Conservation (phyloP, 2,888 invertebrate genomes). For the Agrochola macilenta region DNA sequence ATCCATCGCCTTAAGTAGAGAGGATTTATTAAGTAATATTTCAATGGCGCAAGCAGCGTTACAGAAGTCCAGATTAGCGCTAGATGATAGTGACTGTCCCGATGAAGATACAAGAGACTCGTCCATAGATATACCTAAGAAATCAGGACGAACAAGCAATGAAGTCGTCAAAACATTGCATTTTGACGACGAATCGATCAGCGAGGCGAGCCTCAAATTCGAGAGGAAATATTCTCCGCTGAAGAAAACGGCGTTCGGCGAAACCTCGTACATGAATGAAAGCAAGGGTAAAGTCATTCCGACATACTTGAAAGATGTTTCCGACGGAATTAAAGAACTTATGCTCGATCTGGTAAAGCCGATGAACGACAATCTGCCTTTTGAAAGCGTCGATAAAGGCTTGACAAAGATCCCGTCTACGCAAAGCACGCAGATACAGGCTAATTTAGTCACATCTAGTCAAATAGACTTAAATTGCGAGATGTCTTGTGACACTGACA, state of each 20-base stretch:
- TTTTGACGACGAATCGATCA: slow-evolving; percentile 80
- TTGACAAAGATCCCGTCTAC: slow-evolving; percentile 67
- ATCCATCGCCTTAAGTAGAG: slow-evolving; percentile 77
- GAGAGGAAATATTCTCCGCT: slow-evolving; percentile 71
- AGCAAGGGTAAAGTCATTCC: slow-evolving; percentile 82
- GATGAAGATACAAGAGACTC: slow-evolving; percentile 69
- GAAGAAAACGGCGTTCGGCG: slow-evolving; percentile 80
- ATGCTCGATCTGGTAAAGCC: slow-evolving; percentile 86
- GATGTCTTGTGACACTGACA: slow-evolving; percentile 65
- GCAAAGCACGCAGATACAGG: slow-evolving; percentile 80
- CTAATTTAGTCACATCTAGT: slow-evolving; percentile 80
- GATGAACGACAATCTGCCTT: slow-evolving; percentile 75
- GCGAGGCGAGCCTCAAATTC: slow-evolving; percentile 65
- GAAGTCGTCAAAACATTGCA: slow-evolving; percentile 84
- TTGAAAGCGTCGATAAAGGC: slow-evolving; percentile 59
- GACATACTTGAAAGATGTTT: slow-evolving; percentile 76
- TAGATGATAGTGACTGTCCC: slow-evolving; percentile 70
- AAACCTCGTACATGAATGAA: slow-evolving; percentile 75
- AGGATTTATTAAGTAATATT: slow-evolving; percentile 80
- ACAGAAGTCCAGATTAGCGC: slow-evolving; percentile 74
- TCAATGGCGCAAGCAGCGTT: slow-evolving; percentile 81
- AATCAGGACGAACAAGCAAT: slow-evolving; percentile 70
- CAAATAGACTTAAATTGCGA: slow-evolving; percentile 80
- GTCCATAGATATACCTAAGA: slow-evolving; percentile 55
- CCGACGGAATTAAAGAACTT: slow-evolving; percentile 81